Evolutionary conservation across 2,888 invertebrate species (phyloP).

Genomic region (Arctia plantaginis): DNA sequence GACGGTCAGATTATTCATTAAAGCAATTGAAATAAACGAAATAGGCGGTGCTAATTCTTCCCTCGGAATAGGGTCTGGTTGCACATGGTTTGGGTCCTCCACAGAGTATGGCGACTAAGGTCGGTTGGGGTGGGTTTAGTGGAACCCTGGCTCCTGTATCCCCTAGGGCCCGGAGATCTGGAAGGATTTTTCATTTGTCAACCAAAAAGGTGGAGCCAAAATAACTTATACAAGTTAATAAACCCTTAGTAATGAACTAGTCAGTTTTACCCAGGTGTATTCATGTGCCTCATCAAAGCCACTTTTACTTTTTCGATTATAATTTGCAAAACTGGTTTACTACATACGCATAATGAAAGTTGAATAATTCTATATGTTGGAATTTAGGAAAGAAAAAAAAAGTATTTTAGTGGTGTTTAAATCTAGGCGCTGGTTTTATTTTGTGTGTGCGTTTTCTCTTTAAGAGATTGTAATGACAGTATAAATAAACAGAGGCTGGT

Average conservation of each 20-base stretch:
- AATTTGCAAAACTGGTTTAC: conserved; percentile 40
- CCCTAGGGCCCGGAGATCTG: too few relatives aligned
- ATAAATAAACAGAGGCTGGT: neutral
- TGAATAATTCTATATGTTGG: conserved; percentile 39
- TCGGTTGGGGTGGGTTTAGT: too few relatives aligned
- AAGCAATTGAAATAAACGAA: neutral
- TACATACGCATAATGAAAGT: conserved; percentile 39
- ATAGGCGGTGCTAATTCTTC: neutral
- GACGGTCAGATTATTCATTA: neutral
- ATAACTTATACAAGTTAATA: neutral
- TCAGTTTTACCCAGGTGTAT: neutral
- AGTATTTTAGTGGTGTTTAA: conserved; percentile 11
- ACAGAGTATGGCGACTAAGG: too few relatives aligned
- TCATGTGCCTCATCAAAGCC: conserved; percentile 26
- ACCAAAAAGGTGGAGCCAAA: too few relatives aligned
- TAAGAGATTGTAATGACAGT: conserved; percentile 7
- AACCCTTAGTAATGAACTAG: neutral
- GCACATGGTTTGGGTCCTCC: too few relatives aligned
- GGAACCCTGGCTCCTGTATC: too few relatives aligned
- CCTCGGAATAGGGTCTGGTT: too few relatives aligned
- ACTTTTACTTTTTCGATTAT: conserved; percentile 49
- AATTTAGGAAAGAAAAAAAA: conserved; percentile 22
- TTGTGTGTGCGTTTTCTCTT: conserved; percentile 22
- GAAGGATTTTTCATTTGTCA: too few relatives aligned
- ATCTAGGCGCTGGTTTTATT: conserved; percentile 19